A percentile compares a stretch with the other conserved stretches of the same genome.
These are phyloP conservation scores for Cliona cf. orientalis DNA, from an alignment of 37 sponge, comb jelly and placozoan genomes.

Conservation along the genomic window DNA sequence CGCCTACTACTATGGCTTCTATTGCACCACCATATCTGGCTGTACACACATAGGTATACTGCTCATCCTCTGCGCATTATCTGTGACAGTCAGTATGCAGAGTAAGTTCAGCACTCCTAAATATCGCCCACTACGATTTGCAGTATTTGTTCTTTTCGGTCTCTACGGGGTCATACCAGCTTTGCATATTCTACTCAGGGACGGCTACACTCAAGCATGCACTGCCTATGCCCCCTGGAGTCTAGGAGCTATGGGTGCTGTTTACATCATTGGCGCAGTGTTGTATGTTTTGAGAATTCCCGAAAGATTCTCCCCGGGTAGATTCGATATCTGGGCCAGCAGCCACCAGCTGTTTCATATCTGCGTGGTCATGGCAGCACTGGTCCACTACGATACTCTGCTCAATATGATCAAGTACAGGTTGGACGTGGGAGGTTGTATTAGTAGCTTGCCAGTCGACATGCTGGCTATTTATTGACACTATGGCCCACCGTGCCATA, in stretches of 20 bases:
- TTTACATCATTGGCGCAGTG: slow-evolving; percentile 83
- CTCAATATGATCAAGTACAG: slow-evolving; percentile 79
- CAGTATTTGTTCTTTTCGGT: slow-evolving; percentile 85
- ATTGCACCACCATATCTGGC: slow-evolving; percentile 60
- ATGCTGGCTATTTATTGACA: slow-evolving; percentile 1
- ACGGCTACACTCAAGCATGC: slow-evolving; percentile 57
- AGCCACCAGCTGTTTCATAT: slow-evolving; percentile 98
- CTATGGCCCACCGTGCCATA: no score
- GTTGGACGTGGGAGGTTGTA: slow-evolving; percentile 17
- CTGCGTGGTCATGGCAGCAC: slow-evolving; percentile 84
- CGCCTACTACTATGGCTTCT: slow-evolving; percentile 92
- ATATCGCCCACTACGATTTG: slow-evolving; percentile 75
- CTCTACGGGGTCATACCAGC: slow-evolving; percentile 85
- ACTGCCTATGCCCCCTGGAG: slow-evolving; percentile 38
- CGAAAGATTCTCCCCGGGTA: slow-evolving; percentile 93
- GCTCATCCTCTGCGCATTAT: slow-evolving; percentile 57
- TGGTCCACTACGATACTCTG: slow-evolving; percentile 84
- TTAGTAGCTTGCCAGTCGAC: slow-evolving; percentile 2
- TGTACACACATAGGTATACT: slow-evolving; percentile 60
- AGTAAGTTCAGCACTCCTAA: slow-evolving; percentile 70
- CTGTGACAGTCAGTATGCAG: slow-evolving; percentile 72
- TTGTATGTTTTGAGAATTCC: slow-evolving; percentile 89
- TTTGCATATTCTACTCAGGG: slow-evolving; percentile 57
- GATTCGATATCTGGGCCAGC: slow-evolving; percentile 89
- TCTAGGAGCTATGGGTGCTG: slow-evolving; percentile 69